Evolutionary conservation across 2,113 vertebrate species (phyloP), one percentile per base, ranked within the genome.

Genomic region (Sterrhoptilus dennistouni): DNA sequence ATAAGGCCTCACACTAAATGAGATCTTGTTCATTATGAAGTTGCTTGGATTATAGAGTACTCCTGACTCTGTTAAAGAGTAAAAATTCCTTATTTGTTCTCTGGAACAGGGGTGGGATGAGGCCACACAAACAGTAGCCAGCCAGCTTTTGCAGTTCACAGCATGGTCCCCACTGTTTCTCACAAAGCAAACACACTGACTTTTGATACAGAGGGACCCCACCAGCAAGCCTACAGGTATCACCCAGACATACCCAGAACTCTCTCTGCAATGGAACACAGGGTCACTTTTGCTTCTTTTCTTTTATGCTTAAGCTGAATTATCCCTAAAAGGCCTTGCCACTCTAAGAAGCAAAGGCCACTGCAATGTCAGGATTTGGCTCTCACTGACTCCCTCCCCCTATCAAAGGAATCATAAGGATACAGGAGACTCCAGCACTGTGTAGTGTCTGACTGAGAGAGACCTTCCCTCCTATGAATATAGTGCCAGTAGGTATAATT

Each of bases 1-100:
- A 93, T 91, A 86, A 94, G 79, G 65, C 69, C 79, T 97, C 90
- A 94, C 71, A 84, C 63, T 91, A 82, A 96, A 91, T 71, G 92
- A 93, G 85, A 74, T 45, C 71, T 87, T 87, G 69, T 88, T 97
- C 94, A 90, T 94, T 75, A 82, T 76, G 76, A 81, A 92, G 44
- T 77, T 8, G 6, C 68, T 84, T 74, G 86, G 79, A 47, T 96
- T 97, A 95, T 70, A 93, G 72, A 72, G 60, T 90, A 60, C 84
- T 90, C 79, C 82, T 76, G 89, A 91, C 79, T 87, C 71, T 4
- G 14, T 93, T 96, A 93, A 95, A 93, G 44, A 45, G 52, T 31
- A 81, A 91, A 93, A 90, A 90, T 31, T 68, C 75, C 71, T 85
- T 87, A 71, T 68, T 92, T 75, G 77, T 85, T 42, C 74, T 86